Conservation (phyloP, 2,888 invertebrate species). For the Apantesis nais region DNA sequence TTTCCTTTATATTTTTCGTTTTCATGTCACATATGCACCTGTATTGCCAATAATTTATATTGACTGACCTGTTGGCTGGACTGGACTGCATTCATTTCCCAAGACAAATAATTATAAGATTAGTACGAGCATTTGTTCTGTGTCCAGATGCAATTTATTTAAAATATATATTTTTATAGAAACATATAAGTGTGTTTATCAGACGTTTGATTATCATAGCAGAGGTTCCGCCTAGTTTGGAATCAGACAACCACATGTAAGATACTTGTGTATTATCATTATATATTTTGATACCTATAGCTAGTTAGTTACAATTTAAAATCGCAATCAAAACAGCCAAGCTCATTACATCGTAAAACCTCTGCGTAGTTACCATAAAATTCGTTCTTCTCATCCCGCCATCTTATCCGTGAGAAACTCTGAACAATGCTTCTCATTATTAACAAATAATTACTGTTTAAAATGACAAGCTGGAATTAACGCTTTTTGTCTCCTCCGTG, state of each 20-base stretch:
- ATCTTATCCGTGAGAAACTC: conserved; percentile 61
- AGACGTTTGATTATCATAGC: too few relatives aligned
- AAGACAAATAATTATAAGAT: neutral
- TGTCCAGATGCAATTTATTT: neutral
- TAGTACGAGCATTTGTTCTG: neutral
- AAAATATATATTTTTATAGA: neutral
- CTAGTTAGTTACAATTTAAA: conserved; percentile 36
- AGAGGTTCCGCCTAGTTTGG: too few relatives aligned
- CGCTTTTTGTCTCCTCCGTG: conserved; percentile 53
- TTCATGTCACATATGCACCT: conserved; percentile 14
- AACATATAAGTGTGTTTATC: too few relatives aligned
- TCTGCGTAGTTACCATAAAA: conserved; percentile 46
- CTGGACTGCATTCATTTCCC: neutral
- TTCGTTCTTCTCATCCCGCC: conserved; percentile 37
- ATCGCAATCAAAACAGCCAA: conserved; percentile 38
- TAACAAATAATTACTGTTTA: conserved; percentile 60
- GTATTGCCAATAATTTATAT: conserved; percentile 16
- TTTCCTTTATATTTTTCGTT: conserved; percentile 15
- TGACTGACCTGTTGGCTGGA: neutral
- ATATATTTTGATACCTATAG: too few relatives aligned
- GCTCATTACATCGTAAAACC: conserved; percentile 51
- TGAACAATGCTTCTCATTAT: conserved; percentile 63
- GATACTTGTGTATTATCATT: too few relatives aligned
- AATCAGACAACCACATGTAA: too few relatives aligned
- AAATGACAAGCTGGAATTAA: conserved; percentile 61